phyloP scores from a whole-genome alignment of 1,140 invertebrate genomes.

The Rhagoletis pomonella region DNA sequence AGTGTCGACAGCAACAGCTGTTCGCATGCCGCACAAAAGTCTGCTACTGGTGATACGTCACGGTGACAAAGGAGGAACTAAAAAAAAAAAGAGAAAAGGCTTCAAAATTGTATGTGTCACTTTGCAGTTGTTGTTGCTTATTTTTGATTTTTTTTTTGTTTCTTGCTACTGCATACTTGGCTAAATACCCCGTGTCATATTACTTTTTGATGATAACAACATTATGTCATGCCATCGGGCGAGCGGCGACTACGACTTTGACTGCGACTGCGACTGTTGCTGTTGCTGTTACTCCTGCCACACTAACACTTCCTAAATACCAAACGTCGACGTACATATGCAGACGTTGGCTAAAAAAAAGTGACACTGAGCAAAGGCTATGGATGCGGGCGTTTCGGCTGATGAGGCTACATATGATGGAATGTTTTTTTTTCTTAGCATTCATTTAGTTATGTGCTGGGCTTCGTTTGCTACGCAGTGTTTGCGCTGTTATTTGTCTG shows the following conservation, averaged over 20 bases:
- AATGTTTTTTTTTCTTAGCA: background rate
- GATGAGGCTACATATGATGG: background rate
- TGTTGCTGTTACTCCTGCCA: background rate
- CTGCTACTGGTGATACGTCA: background rate
- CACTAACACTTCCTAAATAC: background rate
- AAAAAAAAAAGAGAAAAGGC: background rate
- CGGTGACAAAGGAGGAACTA: background rate
- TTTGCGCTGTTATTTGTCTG: slow-evolving; percentile 6
- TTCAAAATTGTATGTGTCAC: background rate
- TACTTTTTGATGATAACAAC: slow-evolving; percentile 52
- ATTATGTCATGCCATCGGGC: slow-evolving; percentile 19
- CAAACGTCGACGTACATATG: background rate
- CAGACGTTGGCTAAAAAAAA: background rate
- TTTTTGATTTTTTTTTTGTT: background rate
- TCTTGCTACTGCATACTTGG: slow-evolving; percentile 35
- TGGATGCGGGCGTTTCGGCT: background rate
- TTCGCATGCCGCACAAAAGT: slow-evolving; percentile 10
- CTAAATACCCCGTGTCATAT: slow-evolving; percentile 50
- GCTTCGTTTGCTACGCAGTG: too few species aligned
- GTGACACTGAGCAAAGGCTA: background rate
- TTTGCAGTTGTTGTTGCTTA: background rate
- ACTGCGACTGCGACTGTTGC: background rate
- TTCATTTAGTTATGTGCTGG: background rate
- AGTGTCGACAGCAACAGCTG: slow-evolving; percentile 12
- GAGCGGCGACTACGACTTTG: background rate